Percentiles rank a stretch among this genome's conserved stretches.
These are phyloP conservation scores for Rhineura floridana DNA, from an alignment of 2,113 vertebrate species.

Conservation along the genomic window DNA sequence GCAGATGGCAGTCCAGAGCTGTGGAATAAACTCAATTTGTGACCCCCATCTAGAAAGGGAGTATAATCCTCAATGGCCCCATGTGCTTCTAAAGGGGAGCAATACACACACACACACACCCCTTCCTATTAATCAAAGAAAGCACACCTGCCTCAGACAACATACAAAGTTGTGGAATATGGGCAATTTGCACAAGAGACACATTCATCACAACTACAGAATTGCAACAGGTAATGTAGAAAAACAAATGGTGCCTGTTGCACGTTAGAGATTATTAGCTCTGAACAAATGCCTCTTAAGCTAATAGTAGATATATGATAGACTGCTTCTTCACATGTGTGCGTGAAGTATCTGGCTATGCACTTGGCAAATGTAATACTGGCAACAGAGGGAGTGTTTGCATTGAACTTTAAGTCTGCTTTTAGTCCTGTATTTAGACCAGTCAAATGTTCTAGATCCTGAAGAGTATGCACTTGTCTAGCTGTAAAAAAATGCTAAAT, in stretches of 20 bases:
- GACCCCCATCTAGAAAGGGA: slow-evolving; percentile 27
- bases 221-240: slow-evolving; percentile 29
- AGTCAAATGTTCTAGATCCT: neutral
- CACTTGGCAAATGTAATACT: no score
- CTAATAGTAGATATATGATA: neutral
- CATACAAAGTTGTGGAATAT: neutral
- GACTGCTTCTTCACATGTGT: neutral
- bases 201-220: neutral
- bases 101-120: neutral
- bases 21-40: slow-evolving; percentile 27
- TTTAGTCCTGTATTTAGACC: neutral
- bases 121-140: neutral
- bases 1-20: slow-evolving; percentile 70
- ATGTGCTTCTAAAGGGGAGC: rapidly evolving
- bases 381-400: neutral
- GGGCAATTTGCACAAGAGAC: neutral
- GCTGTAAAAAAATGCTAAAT: neutral
- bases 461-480: neutral
- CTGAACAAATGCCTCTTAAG: neutral
- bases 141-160: neutral
- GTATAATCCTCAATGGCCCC: neutral
- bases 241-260: neutral
- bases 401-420: neutral
- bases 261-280: neutral
- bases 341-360: no score